Evolutionary conservation across 2,888 invertebrate species (phyloP), one percentile per base, ranked within the genome.

Genomic region (Nemurella pictetii): DNA sequence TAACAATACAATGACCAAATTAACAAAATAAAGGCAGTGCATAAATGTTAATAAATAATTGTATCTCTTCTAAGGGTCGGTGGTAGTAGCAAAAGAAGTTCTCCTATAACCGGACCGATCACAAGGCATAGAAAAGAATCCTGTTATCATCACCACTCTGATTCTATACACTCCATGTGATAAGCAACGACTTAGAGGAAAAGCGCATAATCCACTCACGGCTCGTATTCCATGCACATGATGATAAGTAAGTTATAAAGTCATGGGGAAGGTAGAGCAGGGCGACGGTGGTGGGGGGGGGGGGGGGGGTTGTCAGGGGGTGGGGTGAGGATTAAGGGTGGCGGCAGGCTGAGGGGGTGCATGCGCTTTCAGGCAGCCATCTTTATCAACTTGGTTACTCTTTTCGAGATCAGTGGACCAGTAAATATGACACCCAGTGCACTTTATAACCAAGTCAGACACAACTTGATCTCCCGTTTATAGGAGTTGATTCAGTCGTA

Each of bases 361-460:
- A 7, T 29, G 78, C 29, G 78, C 29, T 30, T 30, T 30, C 30
- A 30, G 80, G 80, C 32, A 15, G 80, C 80, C 80, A 80, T 80
- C 80, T 80, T 80, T 83, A 84, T 83, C 73, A 83, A 85, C 83
- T 75, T 82, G 83, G 83, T 85, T 85, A 85, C 83, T 85, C 80
- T 85, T 83, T 85, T 85, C 83, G 35, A 80, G 80, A 73, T 73
- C 85, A 85, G 78, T 83, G 85, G 85, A 85, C 83, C 85, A 85
- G 72, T 78, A 85, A 85, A 85, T 85, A 80, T 80, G 80, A 80
- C 80, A 80, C 36, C 80, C 26, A 30, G 32, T 35, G 78, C 30
- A 30, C 30, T 30, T 30, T 78, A n/a, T n/a, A 30, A 27, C 15
- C 29, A n/a, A n/a, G 78, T 27, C 2, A 30, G 20, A 12, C n/a